Base-by-base conservation (phyloP, 2,113 vertebrate genomes). In the Megaceryle torquata region DNA sequence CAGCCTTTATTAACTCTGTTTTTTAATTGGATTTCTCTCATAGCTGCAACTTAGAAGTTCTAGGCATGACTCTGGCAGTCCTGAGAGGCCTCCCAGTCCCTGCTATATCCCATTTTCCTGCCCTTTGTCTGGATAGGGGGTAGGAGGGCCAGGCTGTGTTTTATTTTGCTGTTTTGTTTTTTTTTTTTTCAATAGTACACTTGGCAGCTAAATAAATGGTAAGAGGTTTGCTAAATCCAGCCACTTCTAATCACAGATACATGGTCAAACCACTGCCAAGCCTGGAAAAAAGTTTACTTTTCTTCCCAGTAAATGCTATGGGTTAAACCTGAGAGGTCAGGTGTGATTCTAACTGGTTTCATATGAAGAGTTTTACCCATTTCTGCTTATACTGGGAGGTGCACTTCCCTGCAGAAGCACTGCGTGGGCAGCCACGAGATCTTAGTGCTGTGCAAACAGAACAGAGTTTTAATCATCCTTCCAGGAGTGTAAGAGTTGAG, bases 71-170 rank as follows among this genome's bases (percentile, higher is more conserved):
- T 18, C 4, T 6, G 24, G 28, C 1, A 3, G 48, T 43, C 29
- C 11, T 5, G 71, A 68, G 35, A 50, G 28, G 16, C 28, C 21
- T 39, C 28, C 43, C 13, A 1, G 19, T 31, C 37, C 60, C 54
- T 37, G 54, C 33, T 35, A 4, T 2, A 28, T 31, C 53, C 61
- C 19, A 4, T 15, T 59, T 33, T 17, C 50, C 67, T 51, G 20
- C 54, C 28, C 7, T 68, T 43, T 28, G 13, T 15, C 67, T 57
- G 48, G 17, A 11, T 7, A 26, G 22, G 13, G 18, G 25, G 7
- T 4, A 11, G 0, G 11, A 29, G 54, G 35, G 29, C 18, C 3
- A 1, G 28, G 28, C 3, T 26, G 51, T 15, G 15, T 4, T 81
- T 56, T 44, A 15, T 9, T 65, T 15, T 6, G 24, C 20, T 60